Conservation (phyloP, 2,113 vertebrate species). For the Crypturellus undulatus region DNA sequence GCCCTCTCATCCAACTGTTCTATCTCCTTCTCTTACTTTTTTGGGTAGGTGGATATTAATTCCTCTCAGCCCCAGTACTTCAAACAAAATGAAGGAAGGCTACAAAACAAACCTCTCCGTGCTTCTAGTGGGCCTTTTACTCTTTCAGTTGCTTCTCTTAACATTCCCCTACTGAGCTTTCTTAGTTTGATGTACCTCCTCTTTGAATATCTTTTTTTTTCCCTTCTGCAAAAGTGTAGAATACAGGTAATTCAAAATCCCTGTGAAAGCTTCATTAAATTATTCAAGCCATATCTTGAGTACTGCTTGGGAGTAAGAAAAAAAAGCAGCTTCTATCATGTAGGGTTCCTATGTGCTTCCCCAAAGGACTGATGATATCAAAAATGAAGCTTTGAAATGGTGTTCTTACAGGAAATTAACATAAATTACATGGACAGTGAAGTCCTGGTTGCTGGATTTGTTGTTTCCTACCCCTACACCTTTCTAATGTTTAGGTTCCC, state of each 20-base stretch:
- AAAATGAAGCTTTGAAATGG: not conserved
- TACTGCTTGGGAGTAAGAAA: not conserved
- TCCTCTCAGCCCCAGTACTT: not conserved
- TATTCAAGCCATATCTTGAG: not conserved
- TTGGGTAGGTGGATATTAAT: not conserved
- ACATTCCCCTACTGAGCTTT: not conserved
- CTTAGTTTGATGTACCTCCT: not conserved
- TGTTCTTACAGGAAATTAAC: not conserved
- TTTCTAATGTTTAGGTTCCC: not conserved
- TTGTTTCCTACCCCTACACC: not conserved
- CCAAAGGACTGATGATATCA: not conserved
- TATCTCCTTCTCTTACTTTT: not conserved
- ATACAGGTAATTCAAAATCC: not conserved
- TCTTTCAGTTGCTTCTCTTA: not conserved
- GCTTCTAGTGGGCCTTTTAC: not conserved
- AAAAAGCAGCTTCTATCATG: not conserved
- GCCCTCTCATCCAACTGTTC: not conserved
- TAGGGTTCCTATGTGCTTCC: not conserved
- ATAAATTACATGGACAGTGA: not conserved
- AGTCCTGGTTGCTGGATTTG: not conserved
- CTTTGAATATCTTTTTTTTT: not conserved
- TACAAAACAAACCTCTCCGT: not conserved
- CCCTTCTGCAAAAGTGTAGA: not conserved
- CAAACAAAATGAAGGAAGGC: not conserved
- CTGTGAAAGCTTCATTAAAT: not conserved